phyloP scores from a whole-genome alignment of 2,888 invertebrate genomes.

The Protula sp. region DNA sequence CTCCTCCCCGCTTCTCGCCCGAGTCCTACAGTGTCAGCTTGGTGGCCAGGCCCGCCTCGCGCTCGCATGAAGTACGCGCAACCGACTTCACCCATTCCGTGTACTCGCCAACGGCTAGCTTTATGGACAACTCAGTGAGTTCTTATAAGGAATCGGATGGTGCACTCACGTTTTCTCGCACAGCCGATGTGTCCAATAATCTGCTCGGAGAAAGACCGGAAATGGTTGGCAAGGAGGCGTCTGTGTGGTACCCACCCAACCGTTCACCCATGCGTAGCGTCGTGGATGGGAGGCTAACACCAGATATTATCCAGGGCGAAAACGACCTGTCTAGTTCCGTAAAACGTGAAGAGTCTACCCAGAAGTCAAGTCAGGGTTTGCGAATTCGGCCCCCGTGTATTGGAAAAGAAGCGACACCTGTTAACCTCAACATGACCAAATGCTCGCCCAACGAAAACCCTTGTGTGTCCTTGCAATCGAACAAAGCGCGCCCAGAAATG shows the following conservation, averaged over 20 bases:
- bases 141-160: background rate
- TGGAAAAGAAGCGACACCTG: background rate
- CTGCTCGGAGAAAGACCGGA: too few relatives aligned
- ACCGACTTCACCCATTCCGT: too few relatives aligned
- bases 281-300: background rate
- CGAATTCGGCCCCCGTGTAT: background rate
- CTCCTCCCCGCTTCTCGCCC: background rate
- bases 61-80: too few relatives aligned
- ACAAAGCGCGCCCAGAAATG: too few relatives aligned
- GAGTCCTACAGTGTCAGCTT: background rate
- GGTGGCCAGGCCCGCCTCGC: too few relatives aligned
- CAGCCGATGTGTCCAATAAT: too few relatives aligned
- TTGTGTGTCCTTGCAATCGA: background rate
- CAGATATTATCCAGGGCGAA: background rate
- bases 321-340: background rate
- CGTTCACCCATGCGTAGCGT: background rate
- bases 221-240: too few relatives aligned
- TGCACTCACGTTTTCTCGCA: too few relatives aligned
- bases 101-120: background rate
- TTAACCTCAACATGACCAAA: too few relatives aligned
- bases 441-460: too few relatives aligned
- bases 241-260: too few relatives aligned
- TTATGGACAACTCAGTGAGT: background rate
- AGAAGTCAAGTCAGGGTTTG: background rate
- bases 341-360: background rate